Evolutionary conservation across 1,140 invertebrate species (phyloP), one percentile per base, ranked within the genome.

Genomic region (Dendrolimus punctatus): DNA sequence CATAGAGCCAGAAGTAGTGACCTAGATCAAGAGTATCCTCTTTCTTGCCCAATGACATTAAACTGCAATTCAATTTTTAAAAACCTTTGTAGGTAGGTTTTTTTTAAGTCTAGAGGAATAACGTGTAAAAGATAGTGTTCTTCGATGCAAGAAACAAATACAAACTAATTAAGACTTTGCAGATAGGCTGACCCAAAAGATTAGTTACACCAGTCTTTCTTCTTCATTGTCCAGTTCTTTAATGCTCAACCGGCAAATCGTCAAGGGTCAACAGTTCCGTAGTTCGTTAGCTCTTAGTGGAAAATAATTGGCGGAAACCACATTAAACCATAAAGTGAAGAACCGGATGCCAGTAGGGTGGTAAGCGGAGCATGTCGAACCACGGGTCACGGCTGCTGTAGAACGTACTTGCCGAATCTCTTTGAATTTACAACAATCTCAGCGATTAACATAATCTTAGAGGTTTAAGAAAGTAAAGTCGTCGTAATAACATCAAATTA

Each of bases 231-330:
- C 23, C 23, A 10, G n/a, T 51, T 49, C 8, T 8, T 8, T 23
- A 38, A 8, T 47, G 39, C 2, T 40, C 40, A 43, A 40, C 46
- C 41, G 49, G 46, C 46, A 58, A 50, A 57, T 51, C 49, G 69
- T 60, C 54, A 63, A 62, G 73, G 74, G 75, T 77, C 76, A 79
- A 62, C 57, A 64, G 67, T 56, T 64, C 71, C 51, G 51, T 50
- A 63, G 64, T 68, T 71, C 64, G 64, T 68, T 73, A 57, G 37
- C 53, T 69, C 60, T 58, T 56, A 49, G 58, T 47, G 58, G 55
- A 61, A 51, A 65, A 75, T 80, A 80, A 80, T 75, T 51, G 68
- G 46, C 76, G 76, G 76, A 80, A 80, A 66, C 52, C 38, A 48
- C 50, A 63, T 65, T 52, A 53, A 68, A 52, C 60, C 59, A 59